Conservation (phyloP, 2,797 vertebrate species). For the Acanthurus leucopareius region DNA sequence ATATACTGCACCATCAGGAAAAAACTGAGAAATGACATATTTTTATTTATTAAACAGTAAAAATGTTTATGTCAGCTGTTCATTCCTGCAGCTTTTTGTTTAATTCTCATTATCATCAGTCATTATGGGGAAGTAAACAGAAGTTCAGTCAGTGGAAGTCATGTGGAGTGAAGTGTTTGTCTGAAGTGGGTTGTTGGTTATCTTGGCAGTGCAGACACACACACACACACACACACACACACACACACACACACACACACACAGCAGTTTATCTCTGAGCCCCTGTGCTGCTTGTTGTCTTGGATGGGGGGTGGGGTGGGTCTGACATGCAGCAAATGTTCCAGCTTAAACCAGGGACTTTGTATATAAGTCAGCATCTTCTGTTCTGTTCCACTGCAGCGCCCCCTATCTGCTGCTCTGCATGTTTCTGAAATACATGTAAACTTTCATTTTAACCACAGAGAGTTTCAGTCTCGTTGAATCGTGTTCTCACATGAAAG, state of each 20-base stretch:
- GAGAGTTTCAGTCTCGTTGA: neutral
- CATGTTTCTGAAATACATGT: neutral
- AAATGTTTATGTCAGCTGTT: neutral
- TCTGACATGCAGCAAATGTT: no score
- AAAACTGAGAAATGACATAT: neutral
- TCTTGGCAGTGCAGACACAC: constrained; percentile 38
- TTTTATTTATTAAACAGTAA: neutral
- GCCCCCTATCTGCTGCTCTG: neutral
- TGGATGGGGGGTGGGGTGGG: neutral
- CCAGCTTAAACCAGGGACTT: no score
- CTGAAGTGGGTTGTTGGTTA: constrained; percentile 25
- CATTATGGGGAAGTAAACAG: neutral
- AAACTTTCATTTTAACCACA: neutral
- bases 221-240: no score
- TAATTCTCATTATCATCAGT: neutral
- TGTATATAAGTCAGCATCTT: no score
- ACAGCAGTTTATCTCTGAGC: constrained; percentile 6
- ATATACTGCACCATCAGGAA: no score
- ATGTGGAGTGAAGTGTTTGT: neutral
- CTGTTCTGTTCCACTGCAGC: neutral
- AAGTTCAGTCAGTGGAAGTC: neutral
- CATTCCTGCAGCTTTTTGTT: no score
- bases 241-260: no score
- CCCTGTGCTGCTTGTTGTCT: neutral
- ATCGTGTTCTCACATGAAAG: neutral